These are phyloP conservation scores for Cirrhinus mrigala DNA, from an alignment of 2,797 vertebrate genomes.

Conservation along the genomic window DNA sequence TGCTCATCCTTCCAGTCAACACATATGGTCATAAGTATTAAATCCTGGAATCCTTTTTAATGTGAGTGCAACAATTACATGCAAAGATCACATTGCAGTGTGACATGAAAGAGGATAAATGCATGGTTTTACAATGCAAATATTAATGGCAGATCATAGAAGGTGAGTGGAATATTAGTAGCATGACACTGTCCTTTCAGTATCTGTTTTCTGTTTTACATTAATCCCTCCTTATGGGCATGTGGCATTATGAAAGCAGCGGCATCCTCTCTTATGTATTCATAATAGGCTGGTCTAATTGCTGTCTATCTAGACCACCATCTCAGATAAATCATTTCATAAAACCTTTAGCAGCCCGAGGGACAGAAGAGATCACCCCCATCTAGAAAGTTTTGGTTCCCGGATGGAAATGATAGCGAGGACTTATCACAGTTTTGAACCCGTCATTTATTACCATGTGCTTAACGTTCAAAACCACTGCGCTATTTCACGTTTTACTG, in stretches of 20 bases:
- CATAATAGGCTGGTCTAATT: constrained; percentile 18
- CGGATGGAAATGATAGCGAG: background rate
- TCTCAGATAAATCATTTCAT: constrained; percentile 29
- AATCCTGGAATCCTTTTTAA: constrained; percentile 2
- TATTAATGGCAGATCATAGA: background rate
- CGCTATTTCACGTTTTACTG: background rate
- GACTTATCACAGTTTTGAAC: background rate
- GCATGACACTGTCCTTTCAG: background rate
- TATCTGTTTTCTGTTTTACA: constrained; percentile 17
- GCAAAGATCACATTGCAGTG: background rate
- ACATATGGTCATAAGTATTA: background rate
- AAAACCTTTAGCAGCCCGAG: background rate
- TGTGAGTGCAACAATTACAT: background rate
- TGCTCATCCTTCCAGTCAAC: constrained; percentile 16
- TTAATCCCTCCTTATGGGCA: background rate
- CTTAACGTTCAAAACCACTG: background rate
- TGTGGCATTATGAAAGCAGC: background rate
- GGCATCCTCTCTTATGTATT: background rate
- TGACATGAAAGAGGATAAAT: background rate
- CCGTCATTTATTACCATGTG: background rate
- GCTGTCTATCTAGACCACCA: constrained; percentile 34
- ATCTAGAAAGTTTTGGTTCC: background rate
- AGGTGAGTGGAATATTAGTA: background rate
- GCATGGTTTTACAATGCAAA: constrained; percentile 18
- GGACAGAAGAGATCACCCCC: background rate